Conservation (phyloP, 2,888 invertebrate species). For the Sinohyriopsis cumingii region DNA sequence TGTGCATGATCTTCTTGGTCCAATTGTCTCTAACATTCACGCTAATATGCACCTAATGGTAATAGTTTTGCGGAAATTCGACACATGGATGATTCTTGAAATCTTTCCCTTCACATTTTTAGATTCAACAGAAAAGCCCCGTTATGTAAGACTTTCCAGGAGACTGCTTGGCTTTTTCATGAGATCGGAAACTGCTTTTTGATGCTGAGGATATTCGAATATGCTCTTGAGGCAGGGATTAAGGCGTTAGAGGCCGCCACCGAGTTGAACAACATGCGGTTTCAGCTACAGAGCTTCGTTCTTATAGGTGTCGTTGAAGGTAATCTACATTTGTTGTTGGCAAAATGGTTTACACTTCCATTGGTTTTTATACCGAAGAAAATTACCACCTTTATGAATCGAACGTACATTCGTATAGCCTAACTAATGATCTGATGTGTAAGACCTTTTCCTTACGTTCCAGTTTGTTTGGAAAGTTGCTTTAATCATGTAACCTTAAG, state of each 20-base stretch:
- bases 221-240: conserved; percentile 58
- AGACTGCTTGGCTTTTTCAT: conserved; percentile 63
- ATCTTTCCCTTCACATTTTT: not conserved
- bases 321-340: conserved; percentile 14
- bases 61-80: too few species aligned
- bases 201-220: conserved; percentile 56
- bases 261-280: conserved; percentile 53
- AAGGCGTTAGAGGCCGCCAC: conserved; percentile 58
- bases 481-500: too few species aligned
- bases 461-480: not conserved
- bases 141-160: conserved; percentile 40
- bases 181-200: conserved; percentile 73
- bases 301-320: conserved; percentile 66
- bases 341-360: too few species aligned
- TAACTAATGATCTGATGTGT: not conserved
- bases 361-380: too few species aligned
- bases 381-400: too few species aligned
- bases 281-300: conserved; percentile 66
- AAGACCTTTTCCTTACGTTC: not conserved
- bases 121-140: conserved; percentile 50
- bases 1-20: too few species aligned
- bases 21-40: too few species aligned
- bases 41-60: too few species aligned
- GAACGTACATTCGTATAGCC: not conserved
- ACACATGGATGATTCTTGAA: too few species aligned